These are phyloP conservation scores for Fistularia tabacaria DNA, from an alignment of 2,797 vertebrate genomes.

Conservation along the genomic window DNA sequence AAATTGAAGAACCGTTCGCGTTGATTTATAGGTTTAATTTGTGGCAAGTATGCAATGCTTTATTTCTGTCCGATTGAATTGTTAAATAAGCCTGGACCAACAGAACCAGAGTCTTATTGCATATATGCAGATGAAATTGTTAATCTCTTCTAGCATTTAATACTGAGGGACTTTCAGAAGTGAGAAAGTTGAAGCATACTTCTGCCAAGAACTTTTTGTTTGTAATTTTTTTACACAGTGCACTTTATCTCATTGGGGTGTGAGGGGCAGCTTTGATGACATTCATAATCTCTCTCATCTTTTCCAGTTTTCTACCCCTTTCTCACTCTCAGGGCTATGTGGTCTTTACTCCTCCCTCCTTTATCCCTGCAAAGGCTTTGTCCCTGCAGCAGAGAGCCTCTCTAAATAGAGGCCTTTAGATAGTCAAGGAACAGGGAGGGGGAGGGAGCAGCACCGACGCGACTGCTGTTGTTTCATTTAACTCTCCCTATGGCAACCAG, in stretches of 20 bases:
- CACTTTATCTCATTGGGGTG: slow-evolving; percentile 46
- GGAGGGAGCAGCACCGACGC: slow-evolving; percentile 73
- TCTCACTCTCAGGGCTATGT: slow-evolving; percentile 58
- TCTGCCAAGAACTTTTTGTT: slow-evolving; percentile 30
- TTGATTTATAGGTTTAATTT: slow-evolving; percentile 69
- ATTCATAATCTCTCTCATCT: slow-evolving; percentile 67
- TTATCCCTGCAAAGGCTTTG: slow-evolving; percentile 79
- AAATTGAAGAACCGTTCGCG: slow-evolving; percentile 37
- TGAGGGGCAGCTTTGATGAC: slow-evolving; percentile 55
- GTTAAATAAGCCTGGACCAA: slow-evolving; percentile 37
- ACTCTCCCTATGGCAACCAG: slow-evolving; percentile 95
- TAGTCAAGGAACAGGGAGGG: slow-evolving; percentile 73
- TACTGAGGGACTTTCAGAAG: slow-evolving; percentile 28
- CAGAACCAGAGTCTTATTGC: slow-evolving; percentile 40
- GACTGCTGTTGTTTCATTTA: slow-evolving; percentile 85
- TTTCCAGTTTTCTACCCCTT: slow-evolving; percentile 53
- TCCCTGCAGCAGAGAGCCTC: slow-evolving; percentile 73
- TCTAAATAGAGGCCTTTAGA: slow-evolving; percentile 80
- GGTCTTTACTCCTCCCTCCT: slow-evolving; percentile 70
- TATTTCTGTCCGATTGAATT: slow-evolving; percentile 46
- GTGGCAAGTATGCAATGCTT: slow-evolving; percentile 44
- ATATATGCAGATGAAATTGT: slow-evolving; percentile 30
- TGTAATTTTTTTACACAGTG: slow-evolving; percentile 26
- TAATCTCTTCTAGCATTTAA: slow-evolving; percentile 25
- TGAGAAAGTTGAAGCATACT: slow-evolving; percentile 21